These are phyloP conservation scores for Nasonia longicornis DNA, from an alignment of 1,140 invertebrate genomes.

Conservation along the genomic window DNA sequence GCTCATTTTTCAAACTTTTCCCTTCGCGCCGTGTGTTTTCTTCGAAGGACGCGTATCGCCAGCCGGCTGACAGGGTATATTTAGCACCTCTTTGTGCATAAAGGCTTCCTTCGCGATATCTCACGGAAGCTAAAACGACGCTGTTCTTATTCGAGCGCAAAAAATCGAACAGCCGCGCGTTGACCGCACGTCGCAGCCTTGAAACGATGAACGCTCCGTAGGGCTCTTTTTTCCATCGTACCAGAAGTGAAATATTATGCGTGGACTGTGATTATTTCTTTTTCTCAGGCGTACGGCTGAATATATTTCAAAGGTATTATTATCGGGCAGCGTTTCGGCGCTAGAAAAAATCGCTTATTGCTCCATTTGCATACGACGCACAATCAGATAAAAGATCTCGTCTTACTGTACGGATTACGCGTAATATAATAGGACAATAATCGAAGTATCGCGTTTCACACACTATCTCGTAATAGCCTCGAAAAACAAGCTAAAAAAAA, in stretches of 20 bases:
- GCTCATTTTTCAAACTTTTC: slow-evolving; percentile 12
- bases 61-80: slow-evolving; percentile 3
- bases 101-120: not conserved
- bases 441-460: not conserved
- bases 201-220: not conserved
- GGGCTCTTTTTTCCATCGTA: not conserved
- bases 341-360: not conserved
- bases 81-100: slow-evolving; percentile 8
- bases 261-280: not conserved
- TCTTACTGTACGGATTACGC: not conserved
- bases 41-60: not conserved
- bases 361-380: not conserved
- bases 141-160: not conserved
- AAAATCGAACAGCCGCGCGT: not conserved
- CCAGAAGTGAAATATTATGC: not conserved
- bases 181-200: not conserved
- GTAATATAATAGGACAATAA: slow-evolving; percentile 28
- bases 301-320: too few species aligned
- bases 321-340: not conserved
- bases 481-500: not conserved
- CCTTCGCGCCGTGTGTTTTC: not conserved
- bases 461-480: not conserved
- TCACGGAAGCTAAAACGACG: slow-evolving; percentile 8
- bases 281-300: too few species aligned
- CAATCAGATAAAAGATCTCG: slow-evolving; percentile 18